phyloP scores from a whole-genome alignment of 2,797 vertebrate species.

The Pempheris klunzingeri region DNA sequence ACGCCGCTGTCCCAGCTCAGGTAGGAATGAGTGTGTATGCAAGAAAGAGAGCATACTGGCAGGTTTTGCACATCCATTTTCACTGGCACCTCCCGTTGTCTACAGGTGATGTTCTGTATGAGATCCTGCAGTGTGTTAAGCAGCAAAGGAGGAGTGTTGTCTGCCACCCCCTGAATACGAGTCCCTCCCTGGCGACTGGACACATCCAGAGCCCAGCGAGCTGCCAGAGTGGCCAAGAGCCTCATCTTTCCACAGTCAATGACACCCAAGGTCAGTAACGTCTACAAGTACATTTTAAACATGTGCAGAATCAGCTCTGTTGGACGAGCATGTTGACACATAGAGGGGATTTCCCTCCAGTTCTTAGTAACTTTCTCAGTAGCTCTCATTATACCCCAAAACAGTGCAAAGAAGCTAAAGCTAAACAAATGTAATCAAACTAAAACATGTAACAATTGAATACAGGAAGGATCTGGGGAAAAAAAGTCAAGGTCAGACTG shows the following conservation, averaged over 20 bases:
- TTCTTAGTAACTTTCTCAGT: no score
- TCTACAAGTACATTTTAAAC: not conserved
- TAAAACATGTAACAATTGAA: not conserved
- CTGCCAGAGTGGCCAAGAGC: slow-evolving; percentile 49
- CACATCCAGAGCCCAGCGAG: slow-evolving; percentile 32
- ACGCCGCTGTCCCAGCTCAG: slow-evolving; percentile 90
- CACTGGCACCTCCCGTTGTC: not conserved
- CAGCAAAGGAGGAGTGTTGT: slow-evolving; percentile 86
- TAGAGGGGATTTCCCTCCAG: not conserved
- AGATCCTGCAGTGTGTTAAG: slow-evolving; percentile 92
- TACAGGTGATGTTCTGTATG: slow-evolving; percentile 94
- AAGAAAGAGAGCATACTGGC: not conserved
- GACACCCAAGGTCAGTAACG: slow-evolving; percentile 57
- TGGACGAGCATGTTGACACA: not conserved
- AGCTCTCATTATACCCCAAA: not conserved
- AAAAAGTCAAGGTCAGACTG: not conserved
- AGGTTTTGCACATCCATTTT: not conserved
- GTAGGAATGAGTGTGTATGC: slow-evolving; percentile 68
- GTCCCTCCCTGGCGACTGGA: slow-evolving; percentile 10
- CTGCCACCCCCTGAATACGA: slow-evolving; percentile 55
- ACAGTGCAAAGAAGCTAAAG: not conserved
- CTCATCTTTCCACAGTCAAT: slow-evolving; percentile 24
- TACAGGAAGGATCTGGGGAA: not conserved
- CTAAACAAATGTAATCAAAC: not conserved
- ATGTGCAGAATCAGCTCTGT: not conserved